Base-by-base conservation (phyloP, 2,888 invertebrate genomes). In the Drosophila paramelanica region DNA sequence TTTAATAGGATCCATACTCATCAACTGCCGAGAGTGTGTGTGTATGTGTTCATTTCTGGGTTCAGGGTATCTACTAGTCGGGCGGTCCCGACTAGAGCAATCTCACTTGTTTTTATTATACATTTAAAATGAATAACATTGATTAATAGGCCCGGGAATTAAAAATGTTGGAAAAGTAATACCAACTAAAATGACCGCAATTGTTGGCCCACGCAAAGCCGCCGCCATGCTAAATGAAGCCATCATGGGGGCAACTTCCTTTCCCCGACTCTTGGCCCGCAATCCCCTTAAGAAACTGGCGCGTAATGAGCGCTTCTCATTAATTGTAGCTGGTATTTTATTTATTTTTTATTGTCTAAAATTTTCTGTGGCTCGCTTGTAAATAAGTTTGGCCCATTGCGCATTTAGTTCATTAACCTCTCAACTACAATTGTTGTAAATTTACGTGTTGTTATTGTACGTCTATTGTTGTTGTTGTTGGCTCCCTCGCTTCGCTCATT, bases 391-490 rank as follows among this genome's bases (percentile, higher is more conserved):
- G 83, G 89, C 84, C 85, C 85, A 82, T 86, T 88, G 89, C 87
- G 84, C 80, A 86, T 88, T 88, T 83, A 71, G 85, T 85, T 85
- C 85, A 88, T 85, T 89, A 89, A 85, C 89, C 85, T 87, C 85
- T 79, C 73, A 80, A 86, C 84, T 85, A 84, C 82, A 85, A 88
- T 81, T 85, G 85, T 78, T 88, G 76, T 85, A 81, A 60, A 75
- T 82, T 88, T 86, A 56, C 56, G 51, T 66, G 61, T 38, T 66
- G 31, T 45, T 72, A 51, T 65, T 61, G 73, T 67, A 25, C 43
- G 27, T 50, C 38, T 47, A 39, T 47, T 62, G 43, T 56, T 64
- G 38, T 56, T 64, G 38, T 38, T 62, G 25, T 47, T 65, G 20
- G 62, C 66, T 65, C 50, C 62, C 62, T 56, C 58, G 43, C 38